Evolutionary conservation across 1,140 invertebrate genomes (phyloP), one percentile per base, ranked within the genome.

Genomic region (Apolygus lucorum): DNA sequence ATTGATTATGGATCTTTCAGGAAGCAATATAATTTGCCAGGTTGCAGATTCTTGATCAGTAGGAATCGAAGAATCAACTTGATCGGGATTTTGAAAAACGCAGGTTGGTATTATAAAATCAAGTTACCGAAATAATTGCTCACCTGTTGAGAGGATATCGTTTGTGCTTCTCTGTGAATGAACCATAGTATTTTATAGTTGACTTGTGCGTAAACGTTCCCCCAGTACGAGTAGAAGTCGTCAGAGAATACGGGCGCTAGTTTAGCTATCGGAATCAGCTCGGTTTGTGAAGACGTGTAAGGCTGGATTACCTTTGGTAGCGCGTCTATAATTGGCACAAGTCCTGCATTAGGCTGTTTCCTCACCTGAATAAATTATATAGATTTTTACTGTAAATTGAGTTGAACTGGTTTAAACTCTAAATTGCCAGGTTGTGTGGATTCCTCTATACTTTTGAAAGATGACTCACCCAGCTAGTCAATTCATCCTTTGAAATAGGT

Each of bases 151-250:
- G 71, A 26, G 13, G 76, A 74, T n/a, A 79, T 72, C 1, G 76
- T 75, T 8, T 78, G 72, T 0, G 78, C 76, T 54, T 75, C 65
- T 28, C 79, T 71, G 22, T 74, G 71, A 29, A 79, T 76, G 17
- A 80, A 68, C 79, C 79, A 80, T 2, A 78, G 34, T 24, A 79
- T 72, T 26, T 72, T 72, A 74, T 80, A 78, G 13, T 73, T 34
- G 66, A 75, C 76, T 21, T 71, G 67, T 1, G 70, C 67, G 2
- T 67, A 74, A 1, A 80, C 75, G n/a, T 76, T 34, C 28, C 91
- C 90, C 76, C 83, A 81, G 74, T 93, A 93, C 0, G 88, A 76
- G 75, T 88, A 91, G 73, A 86, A 89, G 74, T 85, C 84, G 67
- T 81, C 75, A 2, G 74, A 76, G 69, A 86, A 84, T 71, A 83